Evolutionary conservation across 2,797 vertebrate species (phyloP).

Genomic region (Menidia menidia): DNA sequence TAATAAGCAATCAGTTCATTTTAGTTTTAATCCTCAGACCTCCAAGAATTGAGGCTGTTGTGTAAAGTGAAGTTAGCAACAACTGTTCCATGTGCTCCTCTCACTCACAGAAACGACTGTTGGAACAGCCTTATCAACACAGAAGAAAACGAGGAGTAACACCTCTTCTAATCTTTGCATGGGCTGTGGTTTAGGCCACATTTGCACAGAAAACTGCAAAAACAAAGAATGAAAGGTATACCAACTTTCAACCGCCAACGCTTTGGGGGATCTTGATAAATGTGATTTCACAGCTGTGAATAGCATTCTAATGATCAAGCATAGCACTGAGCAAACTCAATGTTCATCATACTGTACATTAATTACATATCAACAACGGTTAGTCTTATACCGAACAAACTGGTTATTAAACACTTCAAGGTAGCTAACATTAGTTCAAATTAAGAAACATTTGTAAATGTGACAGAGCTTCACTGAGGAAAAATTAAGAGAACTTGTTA

Average conservation of each 20-base stretch:
- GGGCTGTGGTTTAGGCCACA: not conserved
- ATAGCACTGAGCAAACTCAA: no score
- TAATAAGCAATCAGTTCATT: not conserved
- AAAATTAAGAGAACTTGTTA: not conserved
- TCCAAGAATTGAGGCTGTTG: not conserved
- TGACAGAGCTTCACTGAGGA: not conserved
- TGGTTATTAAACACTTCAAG: no score
- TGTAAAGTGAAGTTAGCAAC: not conserved
- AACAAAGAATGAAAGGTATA: not conserved
- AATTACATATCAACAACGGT: no score
- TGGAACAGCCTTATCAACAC: not conserved
- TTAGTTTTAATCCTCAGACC: not conserved
- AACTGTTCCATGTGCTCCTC: not conserved
- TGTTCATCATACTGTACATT: no score
- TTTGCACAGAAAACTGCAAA: not conserved
- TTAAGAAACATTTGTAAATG: not conserved
- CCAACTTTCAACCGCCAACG: not conserved
- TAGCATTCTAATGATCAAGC: no score
- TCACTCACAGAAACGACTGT: not conserved
- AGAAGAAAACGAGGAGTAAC: not conserved
- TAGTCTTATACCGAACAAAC: no score
- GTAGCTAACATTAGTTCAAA: no score
- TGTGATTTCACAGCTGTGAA: no score
- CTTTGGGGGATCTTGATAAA: not conserved
- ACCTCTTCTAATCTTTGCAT: not conserved